Percentiles rank a stretch among this genome's conserved stretches.
phyloP scores from a whole-genome alignment of 1,140 invertebrate genomes.

The Hyles euphorbiae region DNA sequence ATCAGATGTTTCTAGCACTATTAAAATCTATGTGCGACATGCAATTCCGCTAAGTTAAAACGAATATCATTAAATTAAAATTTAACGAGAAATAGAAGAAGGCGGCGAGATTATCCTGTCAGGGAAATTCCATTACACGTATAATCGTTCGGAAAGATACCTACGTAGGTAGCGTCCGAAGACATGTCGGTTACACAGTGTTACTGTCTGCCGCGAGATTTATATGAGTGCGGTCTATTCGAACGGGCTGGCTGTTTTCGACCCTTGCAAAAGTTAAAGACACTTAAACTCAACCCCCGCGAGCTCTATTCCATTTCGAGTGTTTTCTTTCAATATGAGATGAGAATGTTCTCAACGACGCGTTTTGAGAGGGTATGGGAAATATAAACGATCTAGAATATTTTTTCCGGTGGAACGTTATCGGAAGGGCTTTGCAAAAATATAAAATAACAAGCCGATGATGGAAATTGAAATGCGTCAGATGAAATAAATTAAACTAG shows the following conservation, averaged over 20 bases:
- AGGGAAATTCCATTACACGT: conserved; percentile 13
- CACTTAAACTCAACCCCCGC: conserved; percentile 19
- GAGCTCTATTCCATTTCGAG: conserved; percentile 21
- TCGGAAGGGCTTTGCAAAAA: not conserved
- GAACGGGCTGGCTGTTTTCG: conserved; percentile 18
- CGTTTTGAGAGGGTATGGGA: not conserved
- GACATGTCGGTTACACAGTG: conserved; percentile 22
- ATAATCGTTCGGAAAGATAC: conserved; percentile 4
- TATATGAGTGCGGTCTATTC: conserved; percentile 18
- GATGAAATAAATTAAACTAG: conserved; percentile 5
- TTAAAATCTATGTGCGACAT: no score
- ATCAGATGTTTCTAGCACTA: no score
- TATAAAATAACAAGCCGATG: not conserved
- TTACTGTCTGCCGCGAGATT: conserved; percentile 22
- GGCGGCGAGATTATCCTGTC: conserved; percentile 12
- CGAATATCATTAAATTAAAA: no score
- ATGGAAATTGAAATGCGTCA: not conserved
- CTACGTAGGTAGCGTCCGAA: conserved; percentile 6
- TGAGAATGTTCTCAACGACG: conserved; percentile 7
- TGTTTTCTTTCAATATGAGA: conserved; percentile 22
- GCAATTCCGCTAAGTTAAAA: no score
- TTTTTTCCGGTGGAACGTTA: not conserved
- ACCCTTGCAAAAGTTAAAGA: conserved; percentile 28
- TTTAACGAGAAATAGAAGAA: no score
- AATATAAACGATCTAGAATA: conserved; percentile 6